Conservation (phyloP, 2,888 invertebrate genomes). For the Chaetoderma sp. region DNA sequence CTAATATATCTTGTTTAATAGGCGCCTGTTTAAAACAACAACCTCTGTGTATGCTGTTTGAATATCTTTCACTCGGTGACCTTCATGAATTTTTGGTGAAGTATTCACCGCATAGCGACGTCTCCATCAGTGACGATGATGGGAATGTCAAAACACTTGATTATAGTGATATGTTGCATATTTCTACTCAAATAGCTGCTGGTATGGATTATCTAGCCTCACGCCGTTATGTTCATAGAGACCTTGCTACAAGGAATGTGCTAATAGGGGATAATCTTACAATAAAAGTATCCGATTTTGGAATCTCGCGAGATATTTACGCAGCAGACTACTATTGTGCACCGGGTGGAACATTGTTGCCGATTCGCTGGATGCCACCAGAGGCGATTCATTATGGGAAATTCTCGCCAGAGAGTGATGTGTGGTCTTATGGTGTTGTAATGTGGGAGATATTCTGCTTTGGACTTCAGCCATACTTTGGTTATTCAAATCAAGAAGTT, state of each 20-base stretch:
- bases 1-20: slow-evolving; percentile 94
- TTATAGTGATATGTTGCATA: slow-evolving; percentile 83
- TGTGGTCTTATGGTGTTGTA: slow-evolving; percentile 98
- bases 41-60: slow-evolving; percentile 95
- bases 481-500: slow-evolving; percentile 96
- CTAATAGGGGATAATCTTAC: slow-evolving; percentile 93
- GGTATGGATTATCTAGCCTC: slow-evolving; percentile 74
- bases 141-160: slow-evolving; percentile 72
- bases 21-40: slow-evolving; percentile 89
- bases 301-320: slow-evolving; percentile 93
- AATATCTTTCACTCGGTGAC: slow-evolving; percentile 95
- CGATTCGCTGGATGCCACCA: slow-evolving; percentile 98
- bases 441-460: slow-evolving; percentile 99
- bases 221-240: slow-evolving; percentile 96
- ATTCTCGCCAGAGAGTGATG: slow-evolving; percentile 97
- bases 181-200: slow-evolving; percentile 76
- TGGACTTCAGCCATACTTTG: slow-evolving; percentile 94
- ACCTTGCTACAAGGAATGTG: slow-evolving; percentile 95
- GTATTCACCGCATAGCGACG: slow-evolving; percentile 82
- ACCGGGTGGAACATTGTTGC: slow-evolving; percentile 92
- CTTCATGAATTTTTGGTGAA: slow-evolving; percentile 94
- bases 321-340: slow-evolving; percentile 94
- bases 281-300: slow-evolving; percentile 98
- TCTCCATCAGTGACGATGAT: slow-evolving; percentile 72
- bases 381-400: slow-evolving; percentile 97